Evolutionary conservation across 2,888 invertebrate genomes (phyloP), one percentile per base, ranked within the genome.

Genomic region (Brachylomia viminalis): DNA sequence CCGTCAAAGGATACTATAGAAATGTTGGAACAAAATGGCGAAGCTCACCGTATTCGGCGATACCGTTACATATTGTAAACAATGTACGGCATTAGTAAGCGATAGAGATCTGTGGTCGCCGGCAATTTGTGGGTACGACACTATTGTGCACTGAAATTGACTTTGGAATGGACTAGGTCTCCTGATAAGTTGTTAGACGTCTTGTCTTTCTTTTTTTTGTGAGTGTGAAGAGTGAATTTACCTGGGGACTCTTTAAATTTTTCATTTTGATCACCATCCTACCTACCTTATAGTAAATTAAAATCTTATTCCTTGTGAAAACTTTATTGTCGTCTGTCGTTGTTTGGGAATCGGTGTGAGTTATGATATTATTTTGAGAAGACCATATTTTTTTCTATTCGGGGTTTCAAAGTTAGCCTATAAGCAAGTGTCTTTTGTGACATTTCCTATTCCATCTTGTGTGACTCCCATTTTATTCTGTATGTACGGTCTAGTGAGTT

Each of bases 51-150:
- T 87, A 87, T 87, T 87, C 33, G 79, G 77, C 67, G 69, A 66
- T 88, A 82, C 89, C 88, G 88, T 87, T 89, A 87, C 64, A 74
- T 72, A 75, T 75, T 75, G 80, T 85, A 88, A 84, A 89, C 89
- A 89, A 89, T 89, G 85, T 75, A 58, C 82, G 58, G 80, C 75
- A 84, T 88, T 86, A 85, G 76, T 68, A 56, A 72, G n/a, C 75
- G 87, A 88, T 88, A 85, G 66, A 66, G 79, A 88, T 88, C 88
- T 83, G 80, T 76, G 58, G 73, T 79, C 72, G 71, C 66, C 27
- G 77, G 81, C 88, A 78, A 84, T 86, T 86, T 86, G 86, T 82
- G 82, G 73, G 7, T 65, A 77, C 80, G 64, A 64, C 75, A 64
- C 77, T 69, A 77, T 80, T 84, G 75, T 79, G 42, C 67, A 62